Base-by-base conservation (phyloP, 2,888 invertebrate species). In the Caenorhabditis virilis region DNA sequence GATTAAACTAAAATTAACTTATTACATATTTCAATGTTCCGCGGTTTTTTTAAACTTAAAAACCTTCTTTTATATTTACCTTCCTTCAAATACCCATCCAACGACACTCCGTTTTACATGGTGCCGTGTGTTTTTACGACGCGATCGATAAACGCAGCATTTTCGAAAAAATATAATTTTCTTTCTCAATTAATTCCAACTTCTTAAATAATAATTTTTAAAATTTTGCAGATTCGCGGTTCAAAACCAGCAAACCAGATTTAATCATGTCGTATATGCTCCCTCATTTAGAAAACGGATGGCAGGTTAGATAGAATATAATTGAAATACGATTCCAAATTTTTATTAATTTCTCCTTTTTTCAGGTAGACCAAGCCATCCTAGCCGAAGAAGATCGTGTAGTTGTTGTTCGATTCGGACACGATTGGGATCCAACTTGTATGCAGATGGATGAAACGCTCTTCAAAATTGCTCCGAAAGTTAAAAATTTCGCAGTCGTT, bases 401-500 rank as follows among this genome's bases (percentile, higher is more conserved):
- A 47, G 95, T 98, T 80, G 93, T 97, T 0, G 95, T 98, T 66
- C 88, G 97, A 58, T 98, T 98, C 85, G 98, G 98, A 0, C 97
- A 98, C 84, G 98, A 98, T 88, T 98, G 97, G 97, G 98, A 98
- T 84, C 98, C 98, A 0, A 93, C 95, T 0, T 98, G 98, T 84
- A 99, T 98, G 98, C 94, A 95, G 86, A 98, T 98, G 97, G 98
- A 98, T 81, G 98, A 98, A 80, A 82, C 80, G 0, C 86, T 95
- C 38, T 95, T 93, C 85, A 92, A 91, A 82, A 93, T 95, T 51
- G 94, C 94, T 0, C 93, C 94, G 80, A 95, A 95, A 88, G 93
- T 95, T 2, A 98, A 98, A 85, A 97, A 98, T 84, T 98, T 98
- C 86, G 95, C 97, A 0, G 94, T 95, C 18, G 90, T 95, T 59